Evolutionary conservation across 1,140 invertebrate species (phyloP).

Genomic region (Drosophila nannoptera): DNA sequence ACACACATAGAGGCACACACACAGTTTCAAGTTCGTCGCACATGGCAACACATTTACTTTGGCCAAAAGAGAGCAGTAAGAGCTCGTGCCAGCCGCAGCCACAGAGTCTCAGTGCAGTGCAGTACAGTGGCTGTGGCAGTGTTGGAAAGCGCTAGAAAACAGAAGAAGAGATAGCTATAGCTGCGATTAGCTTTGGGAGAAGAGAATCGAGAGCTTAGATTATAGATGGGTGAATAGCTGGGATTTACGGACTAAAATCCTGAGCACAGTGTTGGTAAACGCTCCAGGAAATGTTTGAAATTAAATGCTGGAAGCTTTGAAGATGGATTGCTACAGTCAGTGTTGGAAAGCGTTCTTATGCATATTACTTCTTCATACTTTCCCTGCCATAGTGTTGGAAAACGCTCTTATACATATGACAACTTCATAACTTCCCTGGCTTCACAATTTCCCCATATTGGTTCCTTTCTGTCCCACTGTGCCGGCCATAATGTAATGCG

Average conservation of each 20-base stretch:
- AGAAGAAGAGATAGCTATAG: background rate
- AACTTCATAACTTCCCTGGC: background rate
- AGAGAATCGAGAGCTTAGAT: too few species aligned
- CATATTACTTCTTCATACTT: too few species aligned
- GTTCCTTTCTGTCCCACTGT: slow-evolving; percentile 31
- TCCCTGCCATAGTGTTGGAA: too few species aligned
- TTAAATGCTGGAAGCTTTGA: too few species aligned
- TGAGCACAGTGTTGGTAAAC: too few species aligned
- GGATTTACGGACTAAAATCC: too few species aligned
- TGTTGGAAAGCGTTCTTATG: too few species aligned
- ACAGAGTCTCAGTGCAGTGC: too few species aligned
- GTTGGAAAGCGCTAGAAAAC: background rate
- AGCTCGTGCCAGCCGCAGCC: background rate
- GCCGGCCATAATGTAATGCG: slow-evolving; percentile 31
- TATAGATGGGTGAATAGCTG: too few species aligned
- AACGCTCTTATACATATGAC: background rate
- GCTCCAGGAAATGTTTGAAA: too few species aligned
- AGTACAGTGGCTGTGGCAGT: slow-evolving; percentile 24
- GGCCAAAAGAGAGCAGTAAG: slow-evolving; percentile 16
- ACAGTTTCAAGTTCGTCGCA: slow-evolving; percentile 45
- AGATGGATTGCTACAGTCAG: too few species aligned
- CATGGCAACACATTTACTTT: slow-evolving; percentile 46
- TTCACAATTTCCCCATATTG: background rate
- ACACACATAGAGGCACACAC: slow-evolving; percentile 1
- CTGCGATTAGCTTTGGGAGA: too few species aligned